Conservation (phyloP, 1,140 invertebrate genomes). For the Drosophila novamexicana region DNA sequence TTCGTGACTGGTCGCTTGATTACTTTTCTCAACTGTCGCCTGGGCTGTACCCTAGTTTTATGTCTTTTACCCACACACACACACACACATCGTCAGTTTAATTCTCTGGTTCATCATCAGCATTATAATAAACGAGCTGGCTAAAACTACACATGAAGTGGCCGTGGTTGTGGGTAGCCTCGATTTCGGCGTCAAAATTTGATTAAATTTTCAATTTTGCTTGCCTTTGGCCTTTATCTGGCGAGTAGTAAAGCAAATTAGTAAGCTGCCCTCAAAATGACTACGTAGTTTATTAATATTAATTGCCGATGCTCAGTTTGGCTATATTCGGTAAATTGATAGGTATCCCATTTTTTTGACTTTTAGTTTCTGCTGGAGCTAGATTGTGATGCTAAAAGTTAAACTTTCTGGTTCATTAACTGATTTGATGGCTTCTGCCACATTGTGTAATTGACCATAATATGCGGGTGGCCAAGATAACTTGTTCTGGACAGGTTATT, state of each 20-base stretch:
- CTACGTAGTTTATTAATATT: constrained; percentile 77
- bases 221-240: constrained; percentile 27
- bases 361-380: not conserved
- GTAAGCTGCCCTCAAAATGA: constrained; percentile 59
- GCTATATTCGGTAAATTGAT: constrained; percentile 53
- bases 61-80: constrained; percentile 32
- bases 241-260: constrained; percentile 59
- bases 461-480: constrained; percentile 36
- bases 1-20: constrained; percentile 66
- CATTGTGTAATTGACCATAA: constrained; percentile 36
- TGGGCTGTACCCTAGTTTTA: constrained; percentile 47
- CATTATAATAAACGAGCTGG: constrained; percentile 16
- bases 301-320: constrained; percentile 59
- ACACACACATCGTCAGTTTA: constrained; percentile 1
- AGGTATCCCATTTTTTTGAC: constrained; percentile 23
- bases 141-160: constrained; percentile 40
- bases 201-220: constrained; percentile 78
- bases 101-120: constrained; percentile 29
- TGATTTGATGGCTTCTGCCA: constrained; percentile 67
- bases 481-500: not conserved
- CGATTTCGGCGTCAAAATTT: constrained; percentile 29
- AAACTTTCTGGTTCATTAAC: constrained; percentile 72
- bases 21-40: constrained; percentile 49
- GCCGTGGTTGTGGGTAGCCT: constrained; percentile 11
- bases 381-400: constrained; percentile 23